A percentile compares a stretch with the other conserved stretches of the same genome.
Conservation (phyloP, 1,140 invertebrate genomes). For the Lepidurus couesii region DNA sequence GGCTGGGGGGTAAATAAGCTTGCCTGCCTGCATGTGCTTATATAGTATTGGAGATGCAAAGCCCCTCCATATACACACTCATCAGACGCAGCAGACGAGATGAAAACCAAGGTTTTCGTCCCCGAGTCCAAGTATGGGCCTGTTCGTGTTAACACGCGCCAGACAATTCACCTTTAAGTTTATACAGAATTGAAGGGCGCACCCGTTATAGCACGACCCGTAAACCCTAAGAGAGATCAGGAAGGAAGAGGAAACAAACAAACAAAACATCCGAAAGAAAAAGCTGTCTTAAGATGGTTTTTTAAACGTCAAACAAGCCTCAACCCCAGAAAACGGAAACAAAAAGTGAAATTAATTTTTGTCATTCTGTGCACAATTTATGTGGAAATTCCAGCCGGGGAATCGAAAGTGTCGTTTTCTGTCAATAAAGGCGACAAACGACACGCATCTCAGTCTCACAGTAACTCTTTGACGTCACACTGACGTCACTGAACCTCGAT, state of each 20-base stretch:
- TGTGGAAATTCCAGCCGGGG: not conserved
- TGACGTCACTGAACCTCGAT: not conserved
- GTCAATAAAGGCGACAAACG: conserved; percentile 11
- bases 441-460: not conserved
- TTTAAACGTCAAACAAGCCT: not conserved
- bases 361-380: not conserved
- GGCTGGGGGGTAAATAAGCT: not conserved
- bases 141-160: not conserved
- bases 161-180: not conserved
- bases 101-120: conserved; percentile 2
- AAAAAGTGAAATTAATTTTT: not conserved
- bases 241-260: too few relatives aligned
- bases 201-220: not conserved
- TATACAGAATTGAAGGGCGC: not conserved
- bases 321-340: not conserved
- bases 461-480: conserved; percentile 10
- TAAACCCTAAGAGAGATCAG: too few relatives aligned
- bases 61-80: not conserved
- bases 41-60: not conserved
- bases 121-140: not conserved
- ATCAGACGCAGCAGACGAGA: conserved; percentile 2
- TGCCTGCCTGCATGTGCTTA: not conserved
- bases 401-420: not conserved
- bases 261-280: too few relatives aligned
- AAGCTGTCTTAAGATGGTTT: not conserved